Percentiles rank a stretch among this genome's conserved stretches.
Evolutionary conservation across 2,113 vertebrate genomes (phyloP).

Genomic region (Nesoenas mayeri): DNA sequence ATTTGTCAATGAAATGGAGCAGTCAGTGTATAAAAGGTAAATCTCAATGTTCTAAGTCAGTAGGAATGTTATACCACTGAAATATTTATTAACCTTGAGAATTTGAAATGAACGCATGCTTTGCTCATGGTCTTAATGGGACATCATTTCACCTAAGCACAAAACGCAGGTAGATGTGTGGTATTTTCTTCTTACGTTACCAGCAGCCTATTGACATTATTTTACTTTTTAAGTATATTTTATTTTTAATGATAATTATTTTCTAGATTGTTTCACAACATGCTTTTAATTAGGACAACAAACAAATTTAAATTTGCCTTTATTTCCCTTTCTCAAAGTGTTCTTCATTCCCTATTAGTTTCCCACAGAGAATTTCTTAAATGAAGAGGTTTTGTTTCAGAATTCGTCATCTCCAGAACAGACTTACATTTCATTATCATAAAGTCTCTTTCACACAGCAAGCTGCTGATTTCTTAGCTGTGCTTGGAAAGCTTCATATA

Average conservation of each 20-base stretch:
- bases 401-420: constrained; percentile 52
- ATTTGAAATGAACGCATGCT: not conserved
- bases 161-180: not conserved
- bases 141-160: not conserved
- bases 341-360: constrained; percentile 55
- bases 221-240: constrained; percentile 21
- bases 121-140: not conserved
- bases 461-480: constrained; percentile 11
- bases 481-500: constrained; percentile 39
- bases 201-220: not conserved
- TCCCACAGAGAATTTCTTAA: constrained; percentile 63
- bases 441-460: not conserved
- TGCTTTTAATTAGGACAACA: constrained; percentile 35
- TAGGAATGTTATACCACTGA: not conserved
- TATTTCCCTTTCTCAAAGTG: constrained; percentile 32
- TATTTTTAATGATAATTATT: not conserved
- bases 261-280: not conserved
- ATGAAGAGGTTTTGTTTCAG: constrained; percentile 45
- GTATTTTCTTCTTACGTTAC: not conserved
- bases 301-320: constrained; percentile 41
- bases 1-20: not conserved
- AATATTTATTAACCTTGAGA: constrained; percentile 2
- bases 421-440: not conserved
- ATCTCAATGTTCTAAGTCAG: not conserved
- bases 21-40: not conserved